These are phyloP conservation scores for Toxotes jaculatrix DNA, from an alignment of 2,113 vertebrate genomes.

Conservation along the genomic window DNA sequence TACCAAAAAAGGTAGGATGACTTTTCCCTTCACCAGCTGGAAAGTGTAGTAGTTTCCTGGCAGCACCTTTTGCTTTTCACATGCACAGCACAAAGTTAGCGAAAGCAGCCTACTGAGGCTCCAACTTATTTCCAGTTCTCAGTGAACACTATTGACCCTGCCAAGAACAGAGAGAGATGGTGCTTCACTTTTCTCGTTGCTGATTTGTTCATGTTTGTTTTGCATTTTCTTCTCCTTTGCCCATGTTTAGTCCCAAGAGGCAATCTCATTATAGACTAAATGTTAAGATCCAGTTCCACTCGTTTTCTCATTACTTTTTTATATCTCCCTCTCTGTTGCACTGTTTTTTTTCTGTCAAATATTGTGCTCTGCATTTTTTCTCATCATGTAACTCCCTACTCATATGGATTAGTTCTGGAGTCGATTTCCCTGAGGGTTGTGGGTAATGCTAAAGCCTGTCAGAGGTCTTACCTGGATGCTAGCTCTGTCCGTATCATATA, in stretches of 20 bases:
- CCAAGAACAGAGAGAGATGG: conserved; percentile 21
- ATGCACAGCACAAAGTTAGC: conserved; percentile 16
- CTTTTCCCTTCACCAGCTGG: conserved; percentile 23
- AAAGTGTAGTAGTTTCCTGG: conserved; percentile 42
- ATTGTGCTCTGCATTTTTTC: conserved; percentile 33
- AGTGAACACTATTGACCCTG: conserved; percentile 10
- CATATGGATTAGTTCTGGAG: conserved; percentile 62
- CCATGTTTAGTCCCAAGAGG: conserved; percentile 27
- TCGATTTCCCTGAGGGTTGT: conserved; percentile 65
- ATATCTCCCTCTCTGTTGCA: neutral
- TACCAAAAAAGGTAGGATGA: conserved; percentile 36
- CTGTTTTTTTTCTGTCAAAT: conserved; percentile 19
- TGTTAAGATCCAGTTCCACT: conserved; percentile 41
- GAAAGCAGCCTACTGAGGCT: conserved; percentile 6
- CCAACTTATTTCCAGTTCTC: conserved; percentile 12
- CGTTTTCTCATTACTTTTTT: conserved; percentile 55
- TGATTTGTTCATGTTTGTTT: conserved; percentile 39
- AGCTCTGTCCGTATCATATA: conserved; percentile 46
- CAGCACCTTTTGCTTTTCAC: conserved; percentile 25
- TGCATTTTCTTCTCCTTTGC: conserved; percentile 26
- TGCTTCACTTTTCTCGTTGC: neutral
- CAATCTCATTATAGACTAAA: conserved; percentile 47
- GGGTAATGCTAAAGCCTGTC: conserved; percentile 49
- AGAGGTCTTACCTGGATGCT: conserved; percentile 41
- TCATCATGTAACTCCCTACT: conserved; percentile 40